Base-by-base conservation (phyloP, 2,797 vertebrate species). In the Tympanoctomys barrerae region DNA sequence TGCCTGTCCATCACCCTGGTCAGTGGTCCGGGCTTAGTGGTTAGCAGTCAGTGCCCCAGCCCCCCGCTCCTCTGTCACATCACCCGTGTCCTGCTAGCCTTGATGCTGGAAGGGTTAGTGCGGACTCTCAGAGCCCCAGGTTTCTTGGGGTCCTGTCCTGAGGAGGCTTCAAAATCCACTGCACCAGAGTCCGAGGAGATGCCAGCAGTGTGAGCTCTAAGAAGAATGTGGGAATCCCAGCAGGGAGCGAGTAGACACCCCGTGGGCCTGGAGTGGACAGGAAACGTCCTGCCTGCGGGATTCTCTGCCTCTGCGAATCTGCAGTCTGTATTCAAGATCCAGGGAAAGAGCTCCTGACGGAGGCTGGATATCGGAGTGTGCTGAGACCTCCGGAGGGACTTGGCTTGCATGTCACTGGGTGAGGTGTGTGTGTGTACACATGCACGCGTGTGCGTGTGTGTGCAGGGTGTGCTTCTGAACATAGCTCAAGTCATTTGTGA, bases 401-500 rank as follows among this genome's bases (percentile, higher is more conserved):
- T 64, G 81, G n/a, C 46, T 81, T 93, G 49, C 64, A 10, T 82
- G 81, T 36, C n/a, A 7, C 18, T 80, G n/a, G 73, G 21, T 11
- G 66, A 91, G 22, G 77, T 31, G 68, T 64, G 28, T 31, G 54
- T 89, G 62, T 31, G 28, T 31, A 28, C 16, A 31, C 16, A 14
- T 14, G 31, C 61, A 26, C 21, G 7, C 21, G 2, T 66, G 64
- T 33, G 64, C 1, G 31, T 49, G 49, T 49, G 4, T 42, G 42
- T 49, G 11, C 9, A 49, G 11, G 6, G 13, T 33, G 64, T 68
- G 66, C 83, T 66, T 70, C 52, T 64, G n/a, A 82, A 5, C 4
- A 12, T 89, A 49, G 4, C 1, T 89, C 61, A 92, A 84, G n/a
- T 93, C 61, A 77, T 86, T 68, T 81, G n/a, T 91, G 33, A 78